A percentile compares a stretch with the other conserved stretches of the same genome.
Evolutionary conservation across 2,113 vertebrate species (phyloP).

Genomic region (Gymnorhina tibicen): DNA sequence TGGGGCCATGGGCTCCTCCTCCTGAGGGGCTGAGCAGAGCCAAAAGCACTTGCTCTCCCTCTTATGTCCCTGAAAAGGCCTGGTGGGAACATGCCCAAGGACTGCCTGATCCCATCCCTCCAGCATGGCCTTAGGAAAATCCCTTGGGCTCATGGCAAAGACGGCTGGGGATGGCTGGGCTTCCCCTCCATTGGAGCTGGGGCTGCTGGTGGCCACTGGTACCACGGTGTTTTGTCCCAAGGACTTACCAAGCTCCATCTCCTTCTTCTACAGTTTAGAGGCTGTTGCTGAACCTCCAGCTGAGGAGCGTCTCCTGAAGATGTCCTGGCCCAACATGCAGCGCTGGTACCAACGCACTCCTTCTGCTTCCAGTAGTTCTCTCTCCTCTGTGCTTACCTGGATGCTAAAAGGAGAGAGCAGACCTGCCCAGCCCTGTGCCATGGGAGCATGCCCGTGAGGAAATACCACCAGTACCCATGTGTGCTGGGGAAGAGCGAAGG

Average conservation of each 20-base stretch:
- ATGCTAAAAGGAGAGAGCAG: not conserved
- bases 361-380: not conserved
- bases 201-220: rapidly evolving
- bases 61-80: not conserved
- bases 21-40: not conserved
- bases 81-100: not conserved
- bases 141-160: not conserved
- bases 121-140: not conserved
- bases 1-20: not conserved
- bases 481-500: not conserved
- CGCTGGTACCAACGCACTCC: not conserved
- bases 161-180: not conserved
- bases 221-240: rapidly evolving
- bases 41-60: rapidly evolving
- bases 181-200: not conserved
- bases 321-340: not conserved
- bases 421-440: not conserved
- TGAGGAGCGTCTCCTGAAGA: not conserved
- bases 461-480: not conserved
- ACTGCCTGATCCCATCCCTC: not conserved
- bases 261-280: not conserved
- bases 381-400: not conserved
- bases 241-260: not conserved
- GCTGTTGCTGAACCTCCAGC: not conserved
- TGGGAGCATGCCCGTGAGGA: not conserved